Evolutionary conservation across 2,113 vertebrate species (phyloP), one percentile per base, ranked within the genome.

Genomic region (Parus major): DNA sequence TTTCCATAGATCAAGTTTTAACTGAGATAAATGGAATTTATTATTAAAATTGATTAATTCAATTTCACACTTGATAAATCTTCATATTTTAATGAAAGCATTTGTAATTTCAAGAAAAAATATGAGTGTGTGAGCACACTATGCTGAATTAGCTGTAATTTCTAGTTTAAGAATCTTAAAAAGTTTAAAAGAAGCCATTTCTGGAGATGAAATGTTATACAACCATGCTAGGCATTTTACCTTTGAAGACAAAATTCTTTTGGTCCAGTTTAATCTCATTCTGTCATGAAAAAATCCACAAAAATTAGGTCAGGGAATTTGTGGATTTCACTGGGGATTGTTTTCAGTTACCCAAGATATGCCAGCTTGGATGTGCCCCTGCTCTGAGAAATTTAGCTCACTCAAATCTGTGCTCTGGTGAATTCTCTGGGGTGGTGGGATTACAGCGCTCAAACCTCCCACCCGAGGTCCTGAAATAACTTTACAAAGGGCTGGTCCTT

Each of bases 41-140:
- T 92, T 81, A 94, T 86, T 73, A 90, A 90, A 90, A 95, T 68
- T 66, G 64, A 90, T 94, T 90, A 83, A 86, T 93, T 95, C 35
- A 35, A 78, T 86, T 95, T 94, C 60, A 88, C 33, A 78, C 50
- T 93, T 86, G 47, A 59, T 90, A 66, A 28, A 52, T 78, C 89
- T 93, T 96, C 14, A 29, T 94, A 82, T 81, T 81, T 86, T 90
- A 90, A 84, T 88, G 44, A 78, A 82, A 73, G 29, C 11, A 80
- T 85, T 92, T 93, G 18, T 63, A 92, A 53, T 69, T 85, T 85
- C 29, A 80, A 77, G 69, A 47, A 79, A 88, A 92, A 93, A 65
- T 68, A 71, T 1, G 21, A 17, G 3, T 69, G n/a, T 75, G n/a
- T 72, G 41, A 85, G 12, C 15, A 2, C 19, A 50, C 3, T 36